Base-by-base conservation (phyloP, 2,113 vertebrate species). In the Passer montanus region DNA sequence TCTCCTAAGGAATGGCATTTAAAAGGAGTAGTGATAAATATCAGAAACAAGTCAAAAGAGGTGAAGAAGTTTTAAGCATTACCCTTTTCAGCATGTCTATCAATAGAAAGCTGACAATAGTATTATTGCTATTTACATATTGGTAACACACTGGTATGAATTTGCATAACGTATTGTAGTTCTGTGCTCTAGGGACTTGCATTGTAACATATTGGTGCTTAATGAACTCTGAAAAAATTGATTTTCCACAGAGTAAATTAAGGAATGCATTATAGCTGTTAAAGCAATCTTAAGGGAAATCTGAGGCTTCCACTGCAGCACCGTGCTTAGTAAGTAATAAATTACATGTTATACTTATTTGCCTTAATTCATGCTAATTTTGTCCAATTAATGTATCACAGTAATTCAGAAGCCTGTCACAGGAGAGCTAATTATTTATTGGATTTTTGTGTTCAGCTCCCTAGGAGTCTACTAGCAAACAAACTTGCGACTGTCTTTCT, bases 181-280 rank as follows among this genome's bases (percentile, higher is more conserved):
- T 96, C 97, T 97, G 80, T 98, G 98, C 99, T 99, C 99, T 98
- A 98, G 99, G 99, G 99, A 99, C 97, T 98, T 96, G 98, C 99
- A 99, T 98, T 99, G 99, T 99, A 99, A 99, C 99, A 99, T 99
- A 99, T 99, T 99, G 99, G 99, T 99, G 99, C 98, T 99, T 99
- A 99, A 99, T 99, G 99, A 99, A 99, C 98, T 99, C 99, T 99
- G 99, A 99, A 99, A 99, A 99, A 99, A 99, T 99, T 98, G 99
- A 99, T 99, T 99, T 99, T 99, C 99, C 99, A 99, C 99, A 99
- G 99, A 99, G 99, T 99, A 99, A 99, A 99, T 99, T 99, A 99
- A 99, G 99, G 99, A 99, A 99, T 99, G 99, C 99, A 99, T 99
- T 99, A 99, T 99, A 99, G 98, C 99, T 99, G 99, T 99, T 99